A percentile compares a stretch with the other conserved stretches of the same genome.
Conservation (phyloP, 2,797 vertebrate genomes). For the Rhincodon typus region DNA sequence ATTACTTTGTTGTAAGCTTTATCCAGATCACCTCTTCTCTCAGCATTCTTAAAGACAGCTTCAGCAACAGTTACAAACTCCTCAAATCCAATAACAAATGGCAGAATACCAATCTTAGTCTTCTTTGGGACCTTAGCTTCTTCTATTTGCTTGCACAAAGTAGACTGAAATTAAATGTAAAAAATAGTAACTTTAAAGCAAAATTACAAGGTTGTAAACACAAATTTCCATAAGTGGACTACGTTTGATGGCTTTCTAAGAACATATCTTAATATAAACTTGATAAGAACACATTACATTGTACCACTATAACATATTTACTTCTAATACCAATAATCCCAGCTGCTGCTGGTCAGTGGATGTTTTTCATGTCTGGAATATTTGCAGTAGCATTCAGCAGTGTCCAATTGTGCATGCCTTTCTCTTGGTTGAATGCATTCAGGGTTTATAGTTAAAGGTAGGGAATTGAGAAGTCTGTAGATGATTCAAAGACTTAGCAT, state of each 20-base stretch:
- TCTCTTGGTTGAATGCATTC: too few relatives aligned
- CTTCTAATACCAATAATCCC: background rate
- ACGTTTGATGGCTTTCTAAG: background rate
- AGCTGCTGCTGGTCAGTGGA: too few relatives aligned
- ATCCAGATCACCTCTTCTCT: conserved; percentile 45
- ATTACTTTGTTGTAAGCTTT: conserved; percentile 45
- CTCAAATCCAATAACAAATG: conserved; percentile 45
- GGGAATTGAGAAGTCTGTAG: too few relatives aligned
- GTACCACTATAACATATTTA: background rate
- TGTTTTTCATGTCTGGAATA: background rate
- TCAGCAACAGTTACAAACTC: conserved; percentile 45
- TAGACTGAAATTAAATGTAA: conserved; percentile 40
- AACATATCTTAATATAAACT: background rate
- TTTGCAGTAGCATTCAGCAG: too few relatives aligned
- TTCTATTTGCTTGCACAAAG: conserved; percentile 47
- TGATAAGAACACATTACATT: background rate
- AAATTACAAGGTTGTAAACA: background rate
- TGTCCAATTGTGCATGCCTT: too few relatives aligned
- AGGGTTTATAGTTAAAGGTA: too few relatives aligned
- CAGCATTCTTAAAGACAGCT: conserved; percentile 40
- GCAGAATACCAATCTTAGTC: conserved; percentile 44
- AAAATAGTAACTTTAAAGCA: background rate
- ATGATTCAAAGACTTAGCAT: too few relatives aligned
- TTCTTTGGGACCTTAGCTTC: conserved; percentile 45
- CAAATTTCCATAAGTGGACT: background rate